Conservation (phyloP, 2,888 invertebrate genomes). For the Diarsia brunnea region DNA sequence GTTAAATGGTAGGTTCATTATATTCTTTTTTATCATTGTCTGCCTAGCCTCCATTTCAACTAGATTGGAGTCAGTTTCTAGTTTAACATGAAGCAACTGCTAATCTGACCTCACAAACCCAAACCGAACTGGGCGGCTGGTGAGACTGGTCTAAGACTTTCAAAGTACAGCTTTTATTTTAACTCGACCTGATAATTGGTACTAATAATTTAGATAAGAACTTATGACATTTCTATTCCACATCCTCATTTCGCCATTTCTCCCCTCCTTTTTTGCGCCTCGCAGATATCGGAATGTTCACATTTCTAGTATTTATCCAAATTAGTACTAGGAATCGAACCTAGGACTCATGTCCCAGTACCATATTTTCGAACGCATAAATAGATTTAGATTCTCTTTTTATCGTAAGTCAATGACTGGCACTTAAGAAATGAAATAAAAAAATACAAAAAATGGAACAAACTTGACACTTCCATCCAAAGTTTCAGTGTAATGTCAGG, state of each 20-base stretch:
- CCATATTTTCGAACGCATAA: neutral
- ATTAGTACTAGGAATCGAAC: neutral
- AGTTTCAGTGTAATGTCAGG: constrained; percentile 90
- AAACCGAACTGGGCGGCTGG: neutral
- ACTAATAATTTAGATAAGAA: neutral
- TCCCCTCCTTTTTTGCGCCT: neutral
- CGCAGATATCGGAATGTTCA: neutral
- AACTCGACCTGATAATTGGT: neutral
- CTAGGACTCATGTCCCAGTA: neutral
- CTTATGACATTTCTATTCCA: neutral
- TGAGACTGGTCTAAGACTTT: neutral
- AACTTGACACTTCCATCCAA: constrained; percentile 85
- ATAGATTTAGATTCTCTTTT: neutral
- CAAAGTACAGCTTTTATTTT: neutral
- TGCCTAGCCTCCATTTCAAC: neutral
- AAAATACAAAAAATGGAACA: constrained; percentile 62
- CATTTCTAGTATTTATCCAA: neutral
- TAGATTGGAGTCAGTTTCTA: neutral
- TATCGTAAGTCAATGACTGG: constrained; percentile 42
- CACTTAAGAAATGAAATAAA: constrained; percentile 51
- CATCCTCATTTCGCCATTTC: neutral
- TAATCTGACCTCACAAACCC: neutral
- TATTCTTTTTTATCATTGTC: neutral
- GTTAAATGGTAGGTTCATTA: constrained; percentile 64
- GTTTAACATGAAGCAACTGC: neutral